Evolutionary conservation across 1,140 invertebrate species (phyloP), one percentile per base, ranked within the genome.

Genomic region (Euura saliciscinereae): DNA sequence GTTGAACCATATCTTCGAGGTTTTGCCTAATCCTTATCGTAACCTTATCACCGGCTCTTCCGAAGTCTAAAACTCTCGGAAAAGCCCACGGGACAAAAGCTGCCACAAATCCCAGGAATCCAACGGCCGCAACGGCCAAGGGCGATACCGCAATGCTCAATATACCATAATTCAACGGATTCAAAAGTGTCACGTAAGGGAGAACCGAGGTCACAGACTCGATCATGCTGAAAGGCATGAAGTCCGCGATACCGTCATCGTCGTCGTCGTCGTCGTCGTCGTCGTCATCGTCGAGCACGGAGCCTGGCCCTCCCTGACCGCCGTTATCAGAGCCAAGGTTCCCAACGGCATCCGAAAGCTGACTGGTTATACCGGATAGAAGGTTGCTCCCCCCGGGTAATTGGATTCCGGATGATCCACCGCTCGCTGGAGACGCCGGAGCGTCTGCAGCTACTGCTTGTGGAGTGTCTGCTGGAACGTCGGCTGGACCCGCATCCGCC

Each of bases 41-140:
- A 10, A 73, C 73, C 8, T 75, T 73, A n/a, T 79, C 71, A 10
- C 75, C 70, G 28, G 78, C 44, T 4, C 86, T 74, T 3, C 78
- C 78, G 42, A 86, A 77, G 43, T 81, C 80, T 0, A 87, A 76
- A 1, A 78, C 79, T 6, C 76, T 77, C 0, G 86, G 85, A 71
- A 87, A 80, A 13, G 83, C 78, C 82, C 83, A 88, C 0, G 86
- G 86, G 46, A 87, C 85, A 5, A 86, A 43, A 67, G 87, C 81
- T 0, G 85, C 83, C 0, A 81, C 80, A 0, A 86, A 74, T 3
- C 86, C 86, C 4, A 87, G 68, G 6, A 86, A 44, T 0, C 85
- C 85, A n/a, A 86, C 86, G 0, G 85, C 85, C 10, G 86, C 79
- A 2, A 85, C 85, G 3, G 84, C 83, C 44, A 87, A 86, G 1